Evolutionary conservation across 2,797 vertebrate species (phyloP).

Genomic region (Brotula barbata): DNA sequence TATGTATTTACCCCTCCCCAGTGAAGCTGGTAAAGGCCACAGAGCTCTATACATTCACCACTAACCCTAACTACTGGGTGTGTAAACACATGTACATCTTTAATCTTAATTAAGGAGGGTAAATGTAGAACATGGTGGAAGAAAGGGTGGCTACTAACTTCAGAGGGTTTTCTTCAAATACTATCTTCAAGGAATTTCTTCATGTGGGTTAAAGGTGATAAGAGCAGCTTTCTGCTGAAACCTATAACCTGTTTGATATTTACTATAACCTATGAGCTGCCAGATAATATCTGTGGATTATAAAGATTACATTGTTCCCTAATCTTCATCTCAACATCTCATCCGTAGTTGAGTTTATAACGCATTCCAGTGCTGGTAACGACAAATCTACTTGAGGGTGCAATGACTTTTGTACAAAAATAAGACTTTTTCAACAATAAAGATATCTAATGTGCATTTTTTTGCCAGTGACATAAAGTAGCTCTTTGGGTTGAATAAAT

Average conservation of each 20-base stretch:
- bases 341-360: not conserved
- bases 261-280: not conserved
- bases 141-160: conserved; percentile 27
- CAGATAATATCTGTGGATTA: too few relatives aligned
- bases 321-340: not conserved
- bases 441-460: not conserved
- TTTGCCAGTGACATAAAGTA: not conserved
- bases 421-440: not conserved
- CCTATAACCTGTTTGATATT: not conserved
- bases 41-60: conserved; percentile 57
- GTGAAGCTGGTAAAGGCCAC: conserved; percentile 34
- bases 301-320: not conserved
- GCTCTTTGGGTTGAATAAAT: too few relatives aligned
- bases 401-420: not conserved
- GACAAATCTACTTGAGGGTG: not conserved
- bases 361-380: not conserved
- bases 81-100: conserved; percentile 27
- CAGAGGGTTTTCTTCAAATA: conserved; percentile 16
- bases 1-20: conserved; percentile 42
- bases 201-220: not conserved
- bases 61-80: conserved; percentile 62
- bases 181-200: conserved; percentile 17
- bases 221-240: not conserved
- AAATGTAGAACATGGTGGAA: conserved; percentile 36
- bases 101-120: conserved; percentile 42